phyloP scores from a whole-genome alignment of 2,797 vertebrate genomes.

The Enteromius paludinosus region DNA sequence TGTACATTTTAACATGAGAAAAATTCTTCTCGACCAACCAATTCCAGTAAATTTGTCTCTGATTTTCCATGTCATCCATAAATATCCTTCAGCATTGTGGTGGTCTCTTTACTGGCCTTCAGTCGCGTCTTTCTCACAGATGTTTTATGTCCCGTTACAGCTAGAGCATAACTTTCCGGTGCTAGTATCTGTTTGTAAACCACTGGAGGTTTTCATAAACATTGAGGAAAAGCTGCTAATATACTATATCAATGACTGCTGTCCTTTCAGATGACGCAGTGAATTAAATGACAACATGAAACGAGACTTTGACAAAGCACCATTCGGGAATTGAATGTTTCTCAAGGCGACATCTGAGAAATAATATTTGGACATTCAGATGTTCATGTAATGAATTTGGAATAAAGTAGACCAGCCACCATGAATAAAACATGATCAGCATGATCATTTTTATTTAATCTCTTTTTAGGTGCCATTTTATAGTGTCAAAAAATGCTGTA shows the following conservation, averaged over 20 bases:
- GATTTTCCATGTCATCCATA: slow-evolving; percentile 23
- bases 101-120: slow-evolving; percentile 43
- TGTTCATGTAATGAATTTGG: neutral
- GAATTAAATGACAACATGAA: slow-evolving; percentile 35
- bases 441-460: neutral
- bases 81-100: slow-evolving; percentile 24
- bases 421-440: neutral
- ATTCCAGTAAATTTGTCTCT: neutral
- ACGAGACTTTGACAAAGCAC: neutral
- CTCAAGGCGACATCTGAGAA: neutral
- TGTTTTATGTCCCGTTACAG: slow-evolving; percentile 67
- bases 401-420: neutral
- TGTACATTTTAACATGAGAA: slow-evolving; percentile 1
- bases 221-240: slow-evolving; percentile 53
- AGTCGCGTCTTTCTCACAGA: slow-evolving; percentile 58
- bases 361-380: slow-evolving; percentile 1
- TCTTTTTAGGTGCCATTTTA: neutral
- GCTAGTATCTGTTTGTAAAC: slow-evolving; percentile 80
- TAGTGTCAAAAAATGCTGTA: neutral
- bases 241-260: slow-evolving; percentile 58
- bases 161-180: slow-evolving; percentile 63
- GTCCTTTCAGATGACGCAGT: slow-evolving; percentile 63
- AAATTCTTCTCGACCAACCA: neutral
- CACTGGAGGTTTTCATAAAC: slow-evolving; percentile 79
- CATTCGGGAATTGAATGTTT: neutral